Conservation (phyloP, 1,140 invertebrate species). For the Hydropsyche tenuis region DNA sequence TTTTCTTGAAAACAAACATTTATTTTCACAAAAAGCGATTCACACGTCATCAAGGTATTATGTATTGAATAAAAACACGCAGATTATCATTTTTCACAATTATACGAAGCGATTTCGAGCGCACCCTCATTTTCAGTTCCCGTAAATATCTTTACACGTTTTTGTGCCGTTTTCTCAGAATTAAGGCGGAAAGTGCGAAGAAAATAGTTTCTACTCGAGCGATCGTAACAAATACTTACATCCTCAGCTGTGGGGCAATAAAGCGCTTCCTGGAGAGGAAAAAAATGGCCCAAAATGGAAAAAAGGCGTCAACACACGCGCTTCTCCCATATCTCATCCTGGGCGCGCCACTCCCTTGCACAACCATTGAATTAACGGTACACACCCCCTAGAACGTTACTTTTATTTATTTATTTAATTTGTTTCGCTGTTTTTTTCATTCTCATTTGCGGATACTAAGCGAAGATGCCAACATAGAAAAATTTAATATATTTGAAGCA, state of each 20-base stretch:
- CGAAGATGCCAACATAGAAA: no score
- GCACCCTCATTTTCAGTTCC: neutral
- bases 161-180: neutral
- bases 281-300: conserved; percentile 12
- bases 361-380: conserved; percentile 25
- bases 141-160: neutral
- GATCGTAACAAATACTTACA: neutral
- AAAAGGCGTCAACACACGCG: conserved; percentile 31
- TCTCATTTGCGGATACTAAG: neutral
- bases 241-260: neutral
- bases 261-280: neutral
- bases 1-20: no score
- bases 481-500: no score
- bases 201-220: neutral
- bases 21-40: no score
- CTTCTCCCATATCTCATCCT: conserved; percentile 31
- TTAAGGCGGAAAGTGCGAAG: neutral
- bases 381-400: conserved; percentile 1
- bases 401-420: conserved; percentile 14
- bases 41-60: no score
- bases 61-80: no score
- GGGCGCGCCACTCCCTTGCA: conserved; percentile 14
- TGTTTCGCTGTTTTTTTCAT: neutral
- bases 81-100: no score
- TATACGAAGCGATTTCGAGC: no score